Evolutionary conservation across 2,797 vertebrate species (phyloP).

Genomic region (Danionella dracula): DNA sequence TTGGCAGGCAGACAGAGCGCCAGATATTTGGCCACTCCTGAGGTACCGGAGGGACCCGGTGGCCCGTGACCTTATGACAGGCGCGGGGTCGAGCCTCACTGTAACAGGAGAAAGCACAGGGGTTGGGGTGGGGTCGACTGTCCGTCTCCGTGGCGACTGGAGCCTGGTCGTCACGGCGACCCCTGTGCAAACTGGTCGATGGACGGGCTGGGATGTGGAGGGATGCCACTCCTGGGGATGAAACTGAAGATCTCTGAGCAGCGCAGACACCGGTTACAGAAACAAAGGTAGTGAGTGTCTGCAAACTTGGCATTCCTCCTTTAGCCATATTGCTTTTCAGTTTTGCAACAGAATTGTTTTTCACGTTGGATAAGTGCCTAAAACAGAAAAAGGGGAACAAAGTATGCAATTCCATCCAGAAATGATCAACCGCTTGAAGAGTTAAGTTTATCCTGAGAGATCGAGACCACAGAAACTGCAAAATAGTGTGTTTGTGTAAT

Average conservation of each 20-base stretch:
- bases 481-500: too few relatives aligned
- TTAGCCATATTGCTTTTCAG: too few relatives aligned
- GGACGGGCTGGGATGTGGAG: conserved; percentile 41
- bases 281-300: too few relatives aligned
- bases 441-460: too few relatives aligned
- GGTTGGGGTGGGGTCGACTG: conserved; percentile 52
- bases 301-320: too few relatives aligned
- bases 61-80: conserved; percentile 72
- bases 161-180: conserved; percentile 49
- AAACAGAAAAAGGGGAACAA: too few relatives aligned
- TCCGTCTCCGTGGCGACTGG: conserved; percentile 63
- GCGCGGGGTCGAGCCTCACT: conserved; percentile 67
- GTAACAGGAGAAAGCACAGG: conserved; percentile 62
- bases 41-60: conserved; percentile 60
- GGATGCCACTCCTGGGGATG: conserved; percentile 46
- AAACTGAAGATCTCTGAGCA: conserved; percentile 56
- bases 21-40: conserved; percentile 60
- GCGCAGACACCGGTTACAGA: background rate
- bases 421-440: too few relatives aligned
- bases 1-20: conserved; percentile 59
- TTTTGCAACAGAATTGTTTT: too few relatives aligned
- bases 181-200: conserved; percentile 27
- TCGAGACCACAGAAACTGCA: too few relatives aligned
- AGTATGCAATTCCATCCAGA: too few relatives aligned
- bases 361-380: too few relatives aligned